These are phyloP conservation scores for Copidosoma aretas DNA, from an alignment of 2,888 invertebrate genomes.

Conservation along the genomic window DNA sequence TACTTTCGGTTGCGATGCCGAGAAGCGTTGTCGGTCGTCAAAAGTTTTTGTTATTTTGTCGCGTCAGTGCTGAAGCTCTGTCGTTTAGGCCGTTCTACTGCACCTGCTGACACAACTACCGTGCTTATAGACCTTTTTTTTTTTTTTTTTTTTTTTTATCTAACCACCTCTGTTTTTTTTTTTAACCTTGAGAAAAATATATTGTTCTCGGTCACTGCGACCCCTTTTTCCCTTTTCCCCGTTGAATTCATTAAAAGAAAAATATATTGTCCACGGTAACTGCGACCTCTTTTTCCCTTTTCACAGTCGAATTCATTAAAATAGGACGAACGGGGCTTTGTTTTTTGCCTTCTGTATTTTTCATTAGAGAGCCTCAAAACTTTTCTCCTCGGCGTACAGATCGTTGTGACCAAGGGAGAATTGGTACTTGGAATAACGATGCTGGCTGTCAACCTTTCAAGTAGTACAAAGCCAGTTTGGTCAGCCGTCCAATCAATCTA, in stretches of 20 bases:
- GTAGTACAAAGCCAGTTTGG: too few relatives aligned
- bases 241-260: slow-evolving; percentile 14
- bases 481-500: too few relatives aligned
- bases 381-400: too few relatives aligned
- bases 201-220: neutral
- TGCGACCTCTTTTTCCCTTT: neutral
- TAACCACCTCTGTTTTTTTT: slow-evolving; percentile 12
- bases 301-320: slow-evolving; percentile 9
- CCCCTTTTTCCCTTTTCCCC: neutral
- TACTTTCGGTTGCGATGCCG: neutral
- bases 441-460: too few relatives aligned
- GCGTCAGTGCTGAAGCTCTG: slow-evolving; percentile 13
- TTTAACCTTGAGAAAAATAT: slow-evolving; percentile 16
- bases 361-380: neutral
- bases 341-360: neutral
- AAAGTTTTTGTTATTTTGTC: slow-evolving; percentile 28
- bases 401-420: too few relatives aligned
- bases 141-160: neutral
- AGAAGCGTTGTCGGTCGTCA: neutral
- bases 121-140: neutral
- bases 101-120: too few relatives aligned
- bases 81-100: neutral
- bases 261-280: neutral
- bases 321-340: neutral
- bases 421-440: too few relatives aligned